Percentiles rank a stretch among this genome's conserved stretches.
Evolutionary conservation across 2,113 vertebrate genomes (phyloP).

Genomic region (Balaeniceps rex): DNA sequence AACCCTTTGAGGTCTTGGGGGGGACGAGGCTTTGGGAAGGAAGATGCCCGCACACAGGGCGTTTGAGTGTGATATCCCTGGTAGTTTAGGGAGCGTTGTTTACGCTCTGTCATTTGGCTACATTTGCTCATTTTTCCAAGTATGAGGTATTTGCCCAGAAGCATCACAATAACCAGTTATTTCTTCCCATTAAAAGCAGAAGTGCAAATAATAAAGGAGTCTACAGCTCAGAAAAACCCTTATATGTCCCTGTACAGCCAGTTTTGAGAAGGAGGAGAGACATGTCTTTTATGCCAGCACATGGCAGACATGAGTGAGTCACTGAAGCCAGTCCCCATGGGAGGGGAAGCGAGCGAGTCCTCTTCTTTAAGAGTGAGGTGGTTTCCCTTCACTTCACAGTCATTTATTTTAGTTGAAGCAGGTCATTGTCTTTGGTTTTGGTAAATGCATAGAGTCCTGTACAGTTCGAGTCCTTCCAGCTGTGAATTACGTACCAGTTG

Average conservation of each 20-base stretch:
- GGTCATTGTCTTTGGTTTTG: not conserved
- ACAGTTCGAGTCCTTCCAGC: not conserved
- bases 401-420: not conserved
- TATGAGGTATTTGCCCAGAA: not conserved
- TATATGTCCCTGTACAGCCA: not conserved
- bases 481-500: not conserved
- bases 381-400: not conserved
- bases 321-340: rapidly evolving
- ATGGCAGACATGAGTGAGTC: not conserved
- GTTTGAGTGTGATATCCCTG: not conserved
- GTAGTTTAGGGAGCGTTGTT: not conserved
- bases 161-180: not conserved
- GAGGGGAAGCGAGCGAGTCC: not conserved
- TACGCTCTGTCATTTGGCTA: conserved; percentile 6
- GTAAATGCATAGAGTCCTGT: not conserved
- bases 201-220: not conserved
- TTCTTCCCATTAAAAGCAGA: not conserved
- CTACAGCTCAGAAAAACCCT: not conserved
- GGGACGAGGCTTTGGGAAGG: not conserved
- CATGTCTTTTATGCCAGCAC: not conserved
- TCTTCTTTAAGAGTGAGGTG: not conserved
- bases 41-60: rapidly evolving
- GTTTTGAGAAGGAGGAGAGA: not conserved
- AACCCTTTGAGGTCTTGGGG: conserved; percentile 74
- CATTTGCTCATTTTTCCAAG: conserved; percentile 31